Base-by-base conservation (phyloP, 2,888 invertebrate genomes). In the Electrophaes corylata region DNA sequence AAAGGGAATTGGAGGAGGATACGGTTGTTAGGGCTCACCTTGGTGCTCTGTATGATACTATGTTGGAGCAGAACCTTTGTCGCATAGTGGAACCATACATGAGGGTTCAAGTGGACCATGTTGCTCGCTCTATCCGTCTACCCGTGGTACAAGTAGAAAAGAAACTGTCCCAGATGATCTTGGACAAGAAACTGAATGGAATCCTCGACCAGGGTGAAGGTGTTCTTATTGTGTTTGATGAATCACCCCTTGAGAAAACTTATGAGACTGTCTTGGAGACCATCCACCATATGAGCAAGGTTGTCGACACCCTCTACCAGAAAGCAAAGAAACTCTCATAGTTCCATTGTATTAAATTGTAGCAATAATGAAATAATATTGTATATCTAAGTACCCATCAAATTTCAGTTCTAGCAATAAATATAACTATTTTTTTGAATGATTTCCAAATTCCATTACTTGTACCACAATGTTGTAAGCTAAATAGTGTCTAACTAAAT, bases 31-130 rank as follows among this genome's bases (percentile, higher is more conserved):
- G 97, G 76, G 98, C 98, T 71, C 99, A 99, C 88, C 95, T 99
- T 69, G 98, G 97, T 61, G 97, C 99, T 11, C 92, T 99, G 33
- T 99, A 99, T 79, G 99, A 99, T 79, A 98, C 98, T 69, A 98
- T 99, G 97, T 92, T 99, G 84, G 99, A 99, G 89, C 99, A 99
- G 90, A 99, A 99, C 92, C 93, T 99, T 72, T 98, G 98, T 87
- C 95, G 99, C 66, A 97, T 99, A 73, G 99, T 99, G 65, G 99
- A 99, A 88, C 99, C 99, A 1, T 99, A 99, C 87, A 98, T 98
- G 70, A 94, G 97, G 75, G 99, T 99, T 0, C 97, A 99, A 94
- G 96, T 96, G 5, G 95, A 96, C 65, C 98, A 98, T 88, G 96
- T 99, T 70, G 97, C 98, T 20, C 95, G 96, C 70, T 95, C 96